These are phyloP conservation scores for Cromileptes altivelis DNA, from an alignment of 2,113 vertebrate genomes.

Conservation along the genomic window DNA sequence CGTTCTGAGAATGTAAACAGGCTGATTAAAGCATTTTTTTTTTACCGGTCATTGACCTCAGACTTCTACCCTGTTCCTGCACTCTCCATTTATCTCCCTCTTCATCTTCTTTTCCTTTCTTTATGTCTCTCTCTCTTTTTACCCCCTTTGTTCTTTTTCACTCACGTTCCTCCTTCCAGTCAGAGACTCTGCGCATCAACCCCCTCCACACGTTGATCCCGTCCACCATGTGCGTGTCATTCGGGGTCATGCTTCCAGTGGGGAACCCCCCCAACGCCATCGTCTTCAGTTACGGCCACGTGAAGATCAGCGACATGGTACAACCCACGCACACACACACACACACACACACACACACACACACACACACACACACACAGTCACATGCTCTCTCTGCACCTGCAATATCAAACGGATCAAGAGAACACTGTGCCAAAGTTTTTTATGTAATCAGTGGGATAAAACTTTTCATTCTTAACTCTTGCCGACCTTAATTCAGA, in stretches of 20 bases:
- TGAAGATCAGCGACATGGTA: constrained; percentile 98
- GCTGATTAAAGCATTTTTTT: neutral
- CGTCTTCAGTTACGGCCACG: constrained; percentile 97
- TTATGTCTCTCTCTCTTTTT: neutral
- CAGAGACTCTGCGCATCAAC: constrained; percentile 95
- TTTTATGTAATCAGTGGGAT: constrained; percentile 19
- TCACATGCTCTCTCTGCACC: constrained; percentile 57
- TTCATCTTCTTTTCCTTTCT: neutral
- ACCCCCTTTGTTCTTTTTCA: neutral
- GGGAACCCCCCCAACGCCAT: constrained; percentile 99
- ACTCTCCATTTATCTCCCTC: neutral
- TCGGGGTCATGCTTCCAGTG: constrained; percentile 98
- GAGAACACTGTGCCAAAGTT: constrained; percentile 33
- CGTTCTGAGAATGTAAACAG: neutral
- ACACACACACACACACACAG: constrained; percentile 9
- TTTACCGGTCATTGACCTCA: neutral
- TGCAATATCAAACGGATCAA: constrained; percentile 49
- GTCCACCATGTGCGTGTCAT: constrained; percentile 97
- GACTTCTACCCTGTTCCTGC: neutral
- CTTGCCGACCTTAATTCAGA: neutral
- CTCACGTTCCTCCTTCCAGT: constrained; percentile 81
- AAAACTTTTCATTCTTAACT: constrained; percentile 21
- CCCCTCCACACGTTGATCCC: constrained; percentile 97
- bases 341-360: constrained; percentile 6
- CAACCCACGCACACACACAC: constrained; percentile 38